Base-by-base conservation (phyloP, 2,888 invertebrate species). In the Aphodius granarius region DNA sequence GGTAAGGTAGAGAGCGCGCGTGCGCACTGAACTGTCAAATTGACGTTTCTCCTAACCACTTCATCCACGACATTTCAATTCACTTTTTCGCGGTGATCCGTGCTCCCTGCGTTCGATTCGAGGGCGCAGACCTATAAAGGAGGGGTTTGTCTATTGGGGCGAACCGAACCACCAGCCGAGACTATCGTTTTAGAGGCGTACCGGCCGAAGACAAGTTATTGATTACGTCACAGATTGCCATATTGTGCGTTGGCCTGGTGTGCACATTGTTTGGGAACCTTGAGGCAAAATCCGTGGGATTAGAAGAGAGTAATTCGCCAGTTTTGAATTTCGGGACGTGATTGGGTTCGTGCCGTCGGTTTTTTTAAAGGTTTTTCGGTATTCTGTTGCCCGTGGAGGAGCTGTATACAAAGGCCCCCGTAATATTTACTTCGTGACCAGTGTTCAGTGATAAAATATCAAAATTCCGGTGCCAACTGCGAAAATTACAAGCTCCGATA, bases 381-480 rank as follows among this genome's bases (percentile, higher is more conserved):
- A n/a, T n/a, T n/a, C n/a, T n/a, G n/a, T n/a, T n/a, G n/a, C n/a
- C n/a, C n/a, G n/a, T n/a, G n/a, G n/a, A 81, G 81, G 81, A 82
- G 82, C 81, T 80, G 81, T 82, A 81, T 80, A 78, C 81, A 78
- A 80, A 82, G 83, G 83, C 81, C 82, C 81, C 82, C 82, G 79
- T 82, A 76, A 79, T 83, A 80, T 83, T 82, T 81, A 82, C 78
- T 77, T 77, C 78, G n/a, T 78, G 81, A 78, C 79, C 64, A 21
- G 71, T 78, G 77, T 75, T 75, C 20, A 63, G 68, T 66, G 65
- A 80, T 79, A 78, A 76, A 74, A 77, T 71, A 77, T 91, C 93
- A 94, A 94, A 93, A 94, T 94, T 94, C 93, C 94, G 93, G 93
- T 93, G 92, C 93, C 93, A 89, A 93, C 93, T 91, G 92, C 91